Percentiles rank a stretch among this genome's conserved stretches.
These are phyloP conservation scores for Slavum lentiscoides DNA, from an alignment of 2,888 invertebrate genomes.

Conservation along the genomic window DNA sequence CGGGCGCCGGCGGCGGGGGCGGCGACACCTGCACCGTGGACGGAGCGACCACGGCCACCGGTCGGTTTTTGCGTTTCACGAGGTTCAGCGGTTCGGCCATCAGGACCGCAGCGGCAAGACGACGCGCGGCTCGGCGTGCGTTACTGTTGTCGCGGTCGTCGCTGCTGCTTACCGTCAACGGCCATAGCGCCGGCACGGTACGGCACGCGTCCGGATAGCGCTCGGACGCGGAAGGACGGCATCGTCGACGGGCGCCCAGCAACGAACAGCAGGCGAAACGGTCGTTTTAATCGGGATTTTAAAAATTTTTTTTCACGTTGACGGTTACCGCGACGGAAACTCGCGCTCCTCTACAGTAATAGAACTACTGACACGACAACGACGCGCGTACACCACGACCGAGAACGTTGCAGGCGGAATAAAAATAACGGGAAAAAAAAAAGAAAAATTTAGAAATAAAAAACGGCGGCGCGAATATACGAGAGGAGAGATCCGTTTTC, in stretches of 20 bases:
- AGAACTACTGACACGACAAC: neutral
- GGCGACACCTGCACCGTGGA: conserved; percentile 57
- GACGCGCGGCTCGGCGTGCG: no score
- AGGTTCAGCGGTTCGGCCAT: conserved; percentile 65
- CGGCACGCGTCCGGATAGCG: neutral
- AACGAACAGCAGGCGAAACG: no score
- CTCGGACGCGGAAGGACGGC: neutral
- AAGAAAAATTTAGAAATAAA: no score
- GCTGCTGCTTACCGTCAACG: neutral
- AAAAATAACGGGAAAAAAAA: no score
- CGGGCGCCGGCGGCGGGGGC: conserved; percentile 17
- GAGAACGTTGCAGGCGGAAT: no score
- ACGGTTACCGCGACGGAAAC: neutral
- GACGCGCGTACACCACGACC: neutral
- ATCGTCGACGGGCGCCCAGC: neutral
- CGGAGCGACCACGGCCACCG: conserved; percentile 65
- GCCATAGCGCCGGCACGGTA: neutral
- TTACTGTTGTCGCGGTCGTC: neutral
- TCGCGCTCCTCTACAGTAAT: neutral
- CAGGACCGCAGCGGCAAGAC: neutral
- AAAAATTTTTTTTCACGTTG: no score
- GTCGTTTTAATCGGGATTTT: neutral
- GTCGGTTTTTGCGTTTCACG: conserved; percentile 63
- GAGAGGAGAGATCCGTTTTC: no score
- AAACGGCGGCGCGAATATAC: no score